Evolutionary conservation across 2,113 vertebrate species (phyloP).

Genomic region (Pelvicachromis taeniatus): DNA sequence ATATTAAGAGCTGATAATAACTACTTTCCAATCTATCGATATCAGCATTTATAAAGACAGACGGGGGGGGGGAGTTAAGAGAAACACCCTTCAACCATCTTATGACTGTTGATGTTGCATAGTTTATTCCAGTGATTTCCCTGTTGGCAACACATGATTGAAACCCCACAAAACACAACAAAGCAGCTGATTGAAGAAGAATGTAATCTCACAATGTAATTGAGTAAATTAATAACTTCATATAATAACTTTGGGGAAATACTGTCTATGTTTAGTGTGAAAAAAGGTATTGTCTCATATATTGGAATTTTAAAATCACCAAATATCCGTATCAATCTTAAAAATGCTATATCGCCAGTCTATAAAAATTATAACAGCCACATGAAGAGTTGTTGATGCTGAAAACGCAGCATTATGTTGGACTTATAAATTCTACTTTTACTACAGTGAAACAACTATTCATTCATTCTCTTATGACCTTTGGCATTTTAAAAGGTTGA

Average conservation of each 20-base stretch:
- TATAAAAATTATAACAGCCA: background rate
- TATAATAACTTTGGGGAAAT: too few relatives aligned
- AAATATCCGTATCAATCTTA: background rate
- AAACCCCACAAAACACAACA: background rate
- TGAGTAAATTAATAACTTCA: background rate
- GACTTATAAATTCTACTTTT: background rate
- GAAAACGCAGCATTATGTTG: background rate
- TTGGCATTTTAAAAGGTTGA: background rate
- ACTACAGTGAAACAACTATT: too few relatives aligned
- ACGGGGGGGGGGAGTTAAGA: too few relatives aligned
- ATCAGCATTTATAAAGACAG: background rate
- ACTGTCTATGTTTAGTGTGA: background rate
- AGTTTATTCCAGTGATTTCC: background rate
- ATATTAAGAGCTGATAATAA: background rate
- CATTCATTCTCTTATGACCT: background rate
- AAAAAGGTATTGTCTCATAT: background rate
- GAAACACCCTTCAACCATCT: background rate
- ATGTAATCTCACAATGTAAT: background rate
- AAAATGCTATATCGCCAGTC: background rate
- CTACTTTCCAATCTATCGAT: background rate
- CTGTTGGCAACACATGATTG: background rate
- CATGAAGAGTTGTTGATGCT: background rate
- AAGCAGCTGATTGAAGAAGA: background rate
- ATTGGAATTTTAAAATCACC: background rate
- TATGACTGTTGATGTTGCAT: accelerated